A percentile compares a stretch with the other conserved stretches of the same genome.
phyloP scores from a whole-genome alignment of 2,797 vertebrate genomes.

The Aeoliscus strigatus region DNA sequence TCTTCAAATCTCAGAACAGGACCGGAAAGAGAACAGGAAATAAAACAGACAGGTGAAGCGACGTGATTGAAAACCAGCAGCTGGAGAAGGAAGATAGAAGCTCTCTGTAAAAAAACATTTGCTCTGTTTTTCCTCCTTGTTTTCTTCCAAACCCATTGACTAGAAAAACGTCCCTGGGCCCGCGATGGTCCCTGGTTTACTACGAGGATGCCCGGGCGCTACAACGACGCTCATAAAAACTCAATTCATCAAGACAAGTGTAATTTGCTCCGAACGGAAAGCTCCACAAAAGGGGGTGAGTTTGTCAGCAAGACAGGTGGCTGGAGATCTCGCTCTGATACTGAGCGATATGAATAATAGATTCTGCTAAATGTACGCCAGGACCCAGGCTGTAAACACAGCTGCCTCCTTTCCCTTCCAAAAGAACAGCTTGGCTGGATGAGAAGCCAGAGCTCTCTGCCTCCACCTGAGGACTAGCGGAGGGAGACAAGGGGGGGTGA shows the following conservation, averaged over 20 bases:
- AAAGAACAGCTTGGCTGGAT: conserved; percentile 99
- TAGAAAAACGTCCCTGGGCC: conserved; percentile 59
- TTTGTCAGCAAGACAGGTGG: conserved; percentile 99
- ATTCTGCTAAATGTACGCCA: conserved; percentile 99
- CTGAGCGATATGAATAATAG: conserved; percentile 99
- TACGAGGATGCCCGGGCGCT: conserved; percentile 86
- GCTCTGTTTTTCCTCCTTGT: conserved; percentile 11
- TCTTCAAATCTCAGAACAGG: conserved; percentile 24
- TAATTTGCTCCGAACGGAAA: conserved; percentile 99
- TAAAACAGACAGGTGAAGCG: conserved; percentile 33
- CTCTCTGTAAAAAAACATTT: conserved; percentile 38
- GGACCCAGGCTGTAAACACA: conserved; percentile 99
- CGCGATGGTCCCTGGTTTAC: conserved; percentile 89
- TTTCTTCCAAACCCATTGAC: conserved; percentile 84
- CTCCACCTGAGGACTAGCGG: conserved; percentile 96
- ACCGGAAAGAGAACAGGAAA: conserved; percentile 39
- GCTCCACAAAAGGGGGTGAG: conserved; percentile 99
- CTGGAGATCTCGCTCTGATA: conserved; percentile 99
- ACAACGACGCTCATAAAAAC: conserved; percentile 96
- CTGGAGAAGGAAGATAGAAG: conserved; percentile 35
- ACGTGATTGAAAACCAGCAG: conserved; percentile 24
- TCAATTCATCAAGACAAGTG: conserved; percentile 99
- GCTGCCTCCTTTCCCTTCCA: conserved; percentile 99
- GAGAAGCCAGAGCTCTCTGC: conserved; percentile 82
- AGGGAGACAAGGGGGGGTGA: conserved; percentile 31